phyloP scores from a whole-genome alignment of 1,140 invertebrate species.

The Mamestra configurata region DNA sequence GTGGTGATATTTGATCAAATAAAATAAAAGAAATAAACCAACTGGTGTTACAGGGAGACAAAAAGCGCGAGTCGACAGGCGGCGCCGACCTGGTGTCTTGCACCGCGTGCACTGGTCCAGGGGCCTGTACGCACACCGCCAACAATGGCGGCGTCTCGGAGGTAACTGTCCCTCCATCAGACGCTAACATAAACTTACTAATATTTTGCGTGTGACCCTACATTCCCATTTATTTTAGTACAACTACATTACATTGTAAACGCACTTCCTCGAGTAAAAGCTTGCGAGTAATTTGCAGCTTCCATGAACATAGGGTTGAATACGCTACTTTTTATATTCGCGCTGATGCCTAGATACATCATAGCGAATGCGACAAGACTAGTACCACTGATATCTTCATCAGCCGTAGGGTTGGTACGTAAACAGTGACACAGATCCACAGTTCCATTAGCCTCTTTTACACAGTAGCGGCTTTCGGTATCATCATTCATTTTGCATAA shows the following conservation, averaged over 20 bases:
- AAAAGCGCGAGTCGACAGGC: conserved; percentile 92
- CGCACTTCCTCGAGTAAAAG: neutral
- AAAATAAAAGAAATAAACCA: conserved; percentile 8
- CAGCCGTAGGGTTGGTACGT: neutral
- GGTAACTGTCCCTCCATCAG: conserved; percentile 87
- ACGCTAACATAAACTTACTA: conserved; percentile 50
- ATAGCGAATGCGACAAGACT: neutral
- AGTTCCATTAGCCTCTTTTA: conserved; percentile 46
- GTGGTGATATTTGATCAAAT: conserved; percentile 8
- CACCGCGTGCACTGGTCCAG: conserved; percentile 92
- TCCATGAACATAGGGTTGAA: neutral
- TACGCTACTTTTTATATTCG: conserved; percentile 24
- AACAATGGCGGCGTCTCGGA: conserved; percentile 95
- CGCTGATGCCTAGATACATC: conserved; percentile 11
- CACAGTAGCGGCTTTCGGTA: conserved; percentile 60
- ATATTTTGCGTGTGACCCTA: conserved; percentile 45
- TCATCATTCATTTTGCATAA: conserved; percentile 82
- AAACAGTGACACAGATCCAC: conserved; percentile 13
- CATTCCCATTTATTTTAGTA: conserved; percentile 27
- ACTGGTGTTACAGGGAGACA: conserved; percentile 90
- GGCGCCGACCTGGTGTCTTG: conserved; percentile 94
- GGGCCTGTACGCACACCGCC: conserved; percentile 94
- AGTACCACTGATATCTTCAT: neutral
- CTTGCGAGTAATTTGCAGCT: conserved; percentile 21
- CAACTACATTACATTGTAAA: conserved; percentile 1